Evolutionary conservation across 1,140 invertebrate genomes (phyloP).

Genomic region (Battus philenor): DNA sequence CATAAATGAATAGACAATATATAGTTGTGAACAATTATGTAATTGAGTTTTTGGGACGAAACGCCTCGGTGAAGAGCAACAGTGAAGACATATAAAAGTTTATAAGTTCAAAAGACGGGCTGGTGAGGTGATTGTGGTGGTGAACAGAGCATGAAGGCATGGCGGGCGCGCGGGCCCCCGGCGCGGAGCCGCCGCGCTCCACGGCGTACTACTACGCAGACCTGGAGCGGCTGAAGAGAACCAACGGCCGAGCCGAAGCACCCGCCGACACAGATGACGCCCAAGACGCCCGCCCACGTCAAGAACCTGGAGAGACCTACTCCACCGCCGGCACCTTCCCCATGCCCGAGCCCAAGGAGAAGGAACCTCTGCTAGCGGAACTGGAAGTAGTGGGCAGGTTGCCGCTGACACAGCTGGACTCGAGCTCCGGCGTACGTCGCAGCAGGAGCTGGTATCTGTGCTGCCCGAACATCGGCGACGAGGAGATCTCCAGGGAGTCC

Average conservation of each 20-base stretch:
- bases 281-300: constrained; percentile 29
- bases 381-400: constrained; percentile 56
- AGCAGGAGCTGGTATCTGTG: constrained; percentile 71
- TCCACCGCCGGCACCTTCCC: constrained; percentile 71
- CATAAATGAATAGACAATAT: too few species aligned
- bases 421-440: constrained; percentile 41
- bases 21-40: too few species aligned
- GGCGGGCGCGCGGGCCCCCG: constrained; percentile 32
- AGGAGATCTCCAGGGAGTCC: constrained; percentile 59
- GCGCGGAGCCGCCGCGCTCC: constrained; percentile 56
- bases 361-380: constrained; percentile 60
- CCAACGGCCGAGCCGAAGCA: constrained; percentile 43
- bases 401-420: constrained; percentile 46
- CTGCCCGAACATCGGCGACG: constrained; percentile 63
- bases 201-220: constrained; percentile 73
- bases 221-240: constrained; percentile 53
- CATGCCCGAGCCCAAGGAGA: constrained; percentile 67
- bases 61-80: too few species aligned
- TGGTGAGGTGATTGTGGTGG: too few species aligned
- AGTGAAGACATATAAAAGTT: too few species aligned
- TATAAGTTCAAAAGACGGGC: too few species aligned
- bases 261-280: constrained; percentile 54
- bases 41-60: too few species aligned
- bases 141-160: constrained; percentile 15
- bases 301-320: constrained; percentile 59